Evolutionary conservation across 2,113 vertebrate species (phyloP), one percentile per base, ranked within the genome.

Genomic region (Phyllostomus discolor): DNA sequence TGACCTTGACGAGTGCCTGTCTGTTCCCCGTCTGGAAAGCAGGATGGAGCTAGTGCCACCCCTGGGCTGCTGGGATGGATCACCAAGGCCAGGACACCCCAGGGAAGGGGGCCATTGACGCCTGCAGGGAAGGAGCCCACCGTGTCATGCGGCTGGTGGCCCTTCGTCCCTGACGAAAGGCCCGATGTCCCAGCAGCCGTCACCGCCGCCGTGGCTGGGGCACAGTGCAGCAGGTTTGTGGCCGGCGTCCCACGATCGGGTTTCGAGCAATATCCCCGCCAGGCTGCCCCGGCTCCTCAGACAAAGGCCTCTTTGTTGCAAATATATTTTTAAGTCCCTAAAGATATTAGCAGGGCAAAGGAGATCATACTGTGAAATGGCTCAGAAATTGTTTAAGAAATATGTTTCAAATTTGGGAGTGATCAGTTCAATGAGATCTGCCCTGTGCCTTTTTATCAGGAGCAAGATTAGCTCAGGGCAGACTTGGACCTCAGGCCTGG

Each of bases 271-370:
- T 96, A 98, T 97, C 97, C 97, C 97, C 80, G 79, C 97, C 98
- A 50, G 95, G 87, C 97, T 93, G 48, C 97, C 97, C 28, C 26
- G 78, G 97, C 97, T 94, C 4, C 0, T 72, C 88, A 95, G n/a
- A 98, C 98, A 98, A 98, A 98, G 98, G 76, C 92, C 48, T 91
- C 98, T 98, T 98, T 98, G 98, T 98, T 96, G 85, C 59, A 24
- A 95, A 94, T 96, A 91, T 94, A 91, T 82, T 88, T 90, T 94
- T 93, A 91, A 97, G 91, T 97, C 98, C 97, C 98, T 92, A 81
- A 97, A 98, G 97, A 98, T 98, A 97, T 98, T 94, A 98, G 97
- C 97, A 97, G 96, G 76, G 95, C 95, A 91, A 81, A 38, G 91
- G 96, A 96, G 94, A 97, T 97, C 97, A 97, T 94, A 66, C 97